Percentiles rank a stretch among this genome's conserved stretches.
phyloP scores from a whole-genome alignment of 2,888 invertebrate species.

The Gandaritis pyraliata region DNA sequence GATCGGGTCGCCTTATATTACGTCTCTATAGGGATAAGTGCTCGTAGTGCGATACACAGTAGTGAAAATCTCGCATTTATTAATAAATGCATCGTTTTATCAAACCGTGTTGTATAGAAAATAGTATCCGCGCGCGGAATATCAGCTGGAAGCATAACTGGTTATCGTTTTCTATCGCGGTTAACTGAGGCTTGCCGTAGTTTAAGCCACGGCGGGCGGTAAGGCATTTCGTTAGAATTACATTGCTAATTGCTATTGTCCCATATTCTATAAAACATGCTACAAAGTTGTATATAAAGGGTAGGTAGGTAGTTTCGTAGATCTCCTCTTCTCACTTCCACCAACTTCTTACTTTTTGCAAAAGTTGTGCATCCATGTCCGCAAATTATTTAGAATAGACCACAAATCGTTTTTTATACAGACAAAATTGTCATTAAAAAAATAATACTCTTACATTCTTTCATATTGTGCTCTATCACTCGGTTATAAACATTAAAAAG shows the following conservation, averaged over 20 bases:
- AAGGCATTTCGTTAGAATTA: slow-evolving; percentile 12
- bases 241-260: background rate
- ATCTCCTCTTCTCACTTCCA: slow-evolving; percentile 15
- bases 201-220: background rate
- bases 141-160: background rate
- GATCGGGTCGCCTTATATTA: too few relatives aligned
- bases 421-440: slow-evolving; percentile 19
- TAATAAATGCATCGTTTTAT: background rate
- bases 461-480: slow-evolving; percentile 14
- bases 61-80: slow-evolving; percentile 1
- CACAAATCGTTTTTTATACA: slow-evolving; percentile 12
- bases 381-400: slow-evolving; percentile 8
- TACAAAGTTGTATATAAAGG: background rate
- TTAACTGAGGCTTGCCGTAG: slow-evolving; percentile 9
- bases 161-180: background rate
- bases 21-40: too few relatives aligned
- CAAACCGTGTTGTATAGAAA: background rate
- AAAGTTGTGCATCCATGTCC: background rate
- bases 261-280: slow-evolving; percentile 5
- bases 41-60: too few relatives aligned
- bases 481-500: slow-evolving; percentile 7
- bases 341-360: background rate
- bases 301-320: background rate
- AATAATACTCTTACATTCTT: slow-evolving; percentile 17
- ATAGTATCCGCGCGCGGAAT: background rate